Base-by-base conservation (phyloP, 2,888 invertebrate species). In the Dasypolia templi region DNA sequence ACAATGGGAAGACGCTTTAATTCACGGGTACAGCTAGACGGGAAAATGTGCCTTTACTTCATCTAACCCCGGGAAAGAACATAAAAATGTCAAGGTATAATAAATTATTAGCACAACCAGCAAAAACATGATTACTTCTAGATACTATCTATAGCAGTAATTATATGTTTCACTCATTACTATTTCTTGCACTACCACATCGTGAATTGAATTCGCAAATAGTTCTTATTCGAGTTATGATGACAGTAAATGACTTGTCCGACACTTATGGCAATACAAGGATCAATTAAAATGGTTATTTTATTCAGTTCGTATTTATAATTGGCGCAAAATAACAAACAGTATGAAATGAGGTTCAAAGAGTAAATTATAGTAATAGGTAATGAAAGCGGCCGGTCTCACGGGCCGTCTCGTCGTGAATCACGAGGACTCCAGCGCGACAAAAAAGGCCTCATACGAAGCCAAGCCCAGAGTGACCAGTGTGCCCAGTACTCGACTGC, bases 1-100 rank as follows among this genome's bases (percentile, higher is more conserved):
- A 90, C 88, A 89, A 88, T 89, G 79, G 82, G 73, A 83, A 85
- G 77, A 83, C 81, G 86, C 84, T 89, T 90, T 90, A 89, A 91
- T 92, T 91, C 91, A 89, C 88, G 86, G 85, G 82, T 85, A 83
- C 70, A 75, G 75, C 82, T 82, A 88, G 87, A 86, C 86, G 79
- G 84, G 73, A 80, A 88, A 87, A 87, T 84, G 83, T 75, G 72
- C 83, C 81, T 84, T 87, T 87, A 87, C 86, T 84, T 86, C 79
- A 86, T 75, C 73, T 83, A 67, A 77, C 76, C 62, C 72, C 67
- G 44, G 44, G 63, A 64, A 70, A 75, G 35, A 63, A 65, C 83
- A 83, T 82, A 80, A 83, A 84, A 84, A 84, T 86, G 84, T 86
- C 81, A 83, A 75, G 73, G 14, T 69, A 42, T 59, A 78, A 62